Percentiles rank a stretch among this genome's conserved stretches.
These are phyloP conservation scores for Zoanthus gigantus DNA, from an alignment of 92 coral and sea anemone genomes.

Conservation along the genomic window DNA sequence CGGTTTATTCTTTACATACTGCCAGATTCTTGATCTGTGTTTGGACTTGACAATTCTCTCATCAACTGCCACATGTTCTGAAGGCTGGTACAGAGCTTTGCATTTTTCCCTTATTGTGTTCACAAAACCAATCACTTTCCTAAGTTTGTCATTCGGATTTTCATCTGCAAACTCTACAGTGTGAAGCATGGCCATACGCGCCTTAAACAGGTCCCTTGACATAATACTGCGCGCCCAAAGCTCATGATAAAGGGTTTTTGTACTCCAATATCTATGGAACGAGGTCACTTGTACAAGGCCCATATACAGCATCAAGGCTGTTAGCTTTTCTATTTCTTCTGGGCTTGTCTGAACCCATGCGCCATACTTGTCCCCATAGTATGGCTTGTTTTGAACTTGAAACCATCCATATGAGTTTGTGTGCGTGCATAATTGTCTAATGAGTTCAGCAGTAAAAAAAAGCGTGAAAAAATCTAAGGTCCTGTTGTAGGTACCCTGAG, in stretches of 20 bases:
- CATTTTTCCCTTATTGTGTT: conserved; percentile 59
- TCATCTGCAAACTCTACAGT: conserved; percentile 66
- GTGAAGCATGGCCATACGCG: conserved; percentile 71
- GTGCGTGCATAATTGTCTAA: conserved; percentile 14
- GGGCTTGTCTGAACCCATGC: conserved; percentile 63
- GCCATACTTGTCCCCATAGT: conserved; percentile 32
- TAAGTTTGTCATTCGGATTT: conserved; percentile 56
- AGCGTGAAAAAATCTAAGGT: too few relatives aligned
- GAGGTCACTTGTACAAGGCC: conserved; percentile 66
- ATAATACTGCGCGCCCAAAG: conserved; percentile 72
- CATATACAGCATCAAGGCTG: conserved; percentile 64
- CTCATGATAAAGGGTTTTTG: conserved; percentile 71
- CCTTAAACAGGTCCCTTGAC: conserved; percentile 45
- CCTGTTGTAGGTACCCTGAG: too few relatives aligned
- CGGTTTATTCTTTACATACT: conserved; percentile 68
- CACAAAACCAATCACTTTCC: conserved; percentile 56
- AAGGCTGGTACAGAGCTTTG: conserved; percentile 62
- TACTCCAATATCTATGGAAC: conserved; percentile 72
- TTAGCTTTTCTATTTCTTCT: conserved; percentile 65
- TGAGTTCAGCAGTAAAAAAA: conserved; percentile 15
- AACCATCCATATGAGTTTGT: conserved; percentile 31
- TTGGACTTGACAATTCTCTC: conserved; percentile 74
- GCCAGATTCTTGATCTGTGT: conserved; percentile 69
- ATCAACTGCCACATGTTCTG: conserved; percentile 66
- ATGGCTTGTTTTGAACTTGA: conserved; percentile 17